These are phyloP conservation scores for Drosophila insularis DNA, from an alignment of 1,140 invertebrate species.

Conservation along the genomic window DNA sequence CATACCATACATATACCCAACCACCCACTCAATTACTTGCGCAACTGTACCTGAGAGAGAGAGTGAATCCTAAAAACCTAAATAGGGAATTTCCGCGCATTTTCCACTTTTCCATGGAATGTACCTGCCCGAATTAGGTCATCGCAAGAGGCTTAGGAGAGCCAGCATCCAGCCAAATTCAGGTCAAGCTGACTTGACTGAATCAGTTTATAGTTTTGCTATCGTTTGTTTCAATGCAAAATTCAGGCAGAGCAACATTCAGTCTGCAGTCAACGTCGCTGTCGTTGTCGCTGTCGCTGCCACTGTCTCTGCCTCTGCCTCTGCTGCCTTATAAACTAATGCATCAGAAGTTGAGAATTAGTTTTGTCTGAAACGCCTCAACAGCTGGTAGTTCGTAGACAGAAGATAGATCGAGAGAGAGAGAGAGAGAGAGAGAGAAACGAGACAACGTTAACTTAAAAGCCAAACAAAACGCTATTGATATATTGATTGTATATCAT, in stretches of 20 bases:
- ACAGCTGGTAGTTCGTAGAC: slow-evolving; percentile 56
- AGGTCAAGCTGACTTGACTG: slow-evolving; percentile 31
- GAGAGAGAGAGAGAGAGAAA: not conserved
- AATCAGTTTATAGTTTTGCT: not conserved
- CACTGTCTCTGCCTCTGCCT: slow-evolving; percentile 19
- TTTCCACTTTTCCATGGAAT: not conserved
- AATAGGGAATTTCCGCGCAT: slow-evolving; percentile 18
- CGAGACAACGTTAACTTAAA: not conserved
- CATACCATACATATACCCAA: too few relatives aligned
- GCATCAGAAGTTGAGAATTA: slow-evolving; percentile 75
- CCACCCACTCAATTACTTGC: slow-evolving; percentile 8
- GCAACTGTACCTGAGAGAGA: slow-evolving; percentile 36
- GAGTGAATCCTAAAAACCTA: too few relatives aligned
- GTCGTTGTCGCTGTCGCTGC: slow-evolving; percentile 6
- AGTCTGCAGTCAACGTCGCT: not conserved
- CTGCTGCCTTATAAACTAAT: slow-evolving; percentile 72
- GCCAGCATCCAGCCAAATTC: slow-evolving; percentile 39
- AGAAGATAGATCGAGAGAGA: slow-evolving; percentile 7
- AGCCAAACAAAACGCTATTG: too few relatives aligned
- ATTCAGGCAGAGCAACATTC: slow-evolving; percentile 13
- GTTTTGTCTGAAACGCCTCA: slow-evolving; percentile 75
- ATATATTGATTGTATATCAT: slow-evolving; percentile 24
- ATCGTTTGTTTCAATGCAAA: slow-evolving; percentile 16
- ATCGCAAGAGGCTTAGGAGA: slow-evolving; percentile 12
- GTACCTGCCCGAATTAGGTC: slow-evolving; percentile 45